These are phyloP conservation scores for Dipodomys merriami DNA, from an alignment of 2,113 vertebrate species.

Conservation along the genomic window DNA sequence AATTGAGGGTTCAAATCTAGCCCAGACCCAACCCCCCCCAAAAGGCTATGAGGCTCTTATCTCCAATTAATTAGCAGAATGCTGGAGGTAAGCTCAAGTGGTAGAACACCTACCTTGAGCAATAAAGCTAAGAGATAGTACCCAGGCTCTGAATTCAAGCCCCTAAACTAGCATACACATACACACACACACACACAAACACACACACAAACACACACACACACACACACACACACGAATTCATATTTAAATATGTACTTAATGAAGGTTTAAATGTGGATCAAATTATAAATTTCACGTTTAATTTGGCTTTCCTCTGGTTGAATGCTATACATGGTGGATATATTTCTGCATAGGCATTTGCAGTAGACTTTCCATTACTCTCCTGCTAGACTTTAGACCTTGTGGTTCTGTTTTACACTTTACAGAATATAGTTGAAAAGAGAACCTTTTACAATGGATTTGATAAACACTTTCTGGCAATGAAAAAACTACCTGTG, in stretches of 20 bases:
- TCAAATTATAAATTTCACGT: not conserved
- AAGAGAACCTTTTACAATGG: not conserved
- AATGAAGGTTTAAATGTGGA: not conserved
- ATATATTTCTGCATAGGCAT: constrained; percentile 11
- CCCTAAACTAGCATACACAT: too few relatives aligned
- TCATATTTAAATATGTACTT: not conserved
- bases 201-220: too few relatives aligned
- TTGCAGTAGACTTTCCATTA: constrained; percentile 19
- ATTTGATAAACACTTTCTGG: not conserved
- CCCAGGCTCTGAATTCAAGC: too few relatives aligned
- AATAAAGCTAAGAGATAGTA: too few relatives aligned
- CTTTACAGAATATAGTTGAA: not conserved
- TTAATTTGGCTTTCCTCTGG: not conserved
- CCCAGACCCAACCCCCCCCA: too few relatives aligned
- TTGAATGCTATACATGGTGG: not conserved
- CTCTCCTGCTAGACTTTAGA: not conserved
- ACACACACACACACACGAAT: too few relatives aligned
- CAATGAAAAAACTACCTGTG: not conserved
- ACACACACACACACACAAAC: too few relatives aligned
- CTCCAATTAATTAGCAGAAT: too few relatives aligned
- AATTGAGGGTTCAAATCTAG: too few relatives aligned
- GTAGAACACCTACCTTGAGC: too few relatives aligned
- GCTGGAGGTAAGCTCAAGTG: too few relatives aligned
- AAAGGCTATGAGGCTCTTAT: too few relatives aligned
- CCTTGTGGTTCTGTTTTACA: not conserved